Percentiles rank a stretch among this genome's conserved stretches.
phyloP scores from a whole-genome alignment of 2,797 vertebrate species.

The Staurois parvus region DNA sequence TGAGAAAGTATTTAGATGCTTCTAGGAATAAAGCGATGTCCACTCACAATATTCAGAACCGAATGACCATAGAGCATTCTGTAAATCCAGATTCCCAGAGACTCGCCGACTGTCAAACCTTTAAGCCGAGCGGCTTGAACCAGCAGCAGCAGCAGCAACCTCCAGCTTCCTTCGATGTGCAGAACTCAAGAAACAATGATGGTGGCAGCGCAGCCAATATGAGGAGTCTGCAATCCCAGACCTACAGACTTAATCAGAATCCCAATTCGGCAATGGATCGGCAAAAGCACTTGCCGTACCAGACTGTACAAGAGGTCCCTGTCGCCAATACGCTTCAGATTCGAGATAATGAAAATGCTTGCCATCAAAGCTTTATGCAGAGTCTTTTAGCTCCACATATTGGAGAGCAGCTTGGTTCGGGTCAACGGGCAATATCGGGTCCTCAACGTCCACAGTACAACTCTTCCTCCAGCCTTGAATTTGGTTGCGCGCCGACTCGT shows the following conservation, averaged over 20 bases:
- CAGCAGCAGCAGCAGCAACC: conserved; percentile 86
- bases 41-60: conserved; percentile 87
- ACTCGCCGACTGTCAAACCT: conserved; percentile 90
- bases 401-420: conserved; percentile 85
- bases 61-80: conserved; percentile 83
- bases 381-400: conserved; percentile 91
- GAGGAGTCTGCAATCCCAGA: conserved; percentile 87
- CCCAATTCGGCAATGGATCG: conserved; percentile 81
- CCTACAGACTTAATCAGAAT: conserved; percentile 86
- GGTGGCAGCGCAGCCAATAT: conserved; percentile 81
- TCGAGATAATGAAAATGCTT: conserved; percentile 87
- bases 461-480: conserved; percentile 90
- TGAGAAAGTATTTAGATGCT: conserved; percentile 90
- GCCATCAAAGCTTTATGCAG: conserved; percentile 98
- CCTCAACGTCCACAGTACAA: conserved; percentile 93
- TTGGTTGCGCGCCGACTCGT: conserved; percentile 84
- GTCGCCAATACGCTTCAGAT: conserved; percentile 79
- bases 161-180: conserved; percentile 87
- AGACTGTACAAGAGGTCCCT: conserved; percentile 85
- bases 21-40: conserved; percentile 88
- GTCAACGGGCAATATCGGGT: conserved; percentile 79
- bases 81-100: conserved; percentile 84
- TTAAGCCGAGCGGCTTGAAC: conserved; percentile 82
- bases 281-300: conserved; percentile 87
- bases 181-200: conserved; percentile 89